Conservation (phyloP, 2,888 invertebrate species). For the Nomada fabriciana region DNA sequence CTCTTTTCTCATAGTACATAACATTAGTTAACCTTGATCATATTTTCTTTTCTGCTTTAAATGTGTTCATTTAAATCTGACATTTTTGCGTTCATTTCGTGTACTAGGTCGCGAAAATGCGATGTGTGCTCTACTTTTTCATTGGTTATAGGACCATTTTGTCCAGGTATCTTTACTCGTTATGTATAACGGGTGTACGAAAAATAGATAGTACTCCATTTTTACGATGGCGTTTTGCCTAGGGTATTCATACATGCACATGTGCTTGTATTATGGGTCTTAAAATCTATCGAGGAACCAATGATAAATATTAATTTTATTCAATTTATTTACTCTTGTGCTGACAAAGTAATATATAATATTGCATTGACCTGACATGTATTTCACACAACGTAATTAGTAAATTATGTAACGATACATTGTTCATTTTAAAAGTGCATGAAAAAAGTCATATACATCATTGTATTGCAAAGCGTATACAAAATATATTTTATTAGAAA, state of each 20-base stretch:
- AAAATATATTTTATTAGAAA: constrained; percentile 43
- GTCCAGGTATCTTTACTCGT: background rate
- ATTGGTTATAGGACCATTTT: background rate
- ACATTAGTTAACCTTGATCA: constrained; percentile 23
- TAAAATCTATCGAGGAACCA: background rate
- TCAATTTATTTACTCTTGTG: constrained; percentile 41
- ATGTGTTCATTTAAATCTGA: constrained; percentile 12
- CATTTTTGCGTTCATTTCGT: background rate
- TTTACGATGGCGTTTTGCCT: background rate
- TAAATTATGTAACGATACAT: background rate
- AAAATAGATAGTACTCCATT: background rate
- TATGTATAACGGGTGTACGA: constrained; percentile 6
- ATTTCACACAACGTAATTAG: background rate
- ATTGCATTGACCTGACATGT: constrained; percentile 8
- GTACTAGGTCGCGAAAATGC: background rate
- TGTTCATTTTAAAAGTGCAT: background rate
- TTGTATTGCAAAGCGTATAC: constrained; percentile 16
- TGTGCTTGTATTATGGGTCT: background rate
- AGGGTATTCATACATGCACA: background rate
- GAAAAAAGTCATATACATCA: constrained; percentile 3
- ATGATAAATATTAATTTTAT: constrained; percentile 8
- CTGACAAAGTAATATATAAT: constrained; percentile 12
- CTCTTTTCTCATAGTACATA: background rate
- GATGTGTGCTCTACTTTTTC: background rate
- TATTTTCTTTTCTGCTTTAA: constrained; percentile 1